phyloP scores from a whole-genome alignment of 64 coral and sea anemone genomes.

The Platygyra sinensis region DNA sequence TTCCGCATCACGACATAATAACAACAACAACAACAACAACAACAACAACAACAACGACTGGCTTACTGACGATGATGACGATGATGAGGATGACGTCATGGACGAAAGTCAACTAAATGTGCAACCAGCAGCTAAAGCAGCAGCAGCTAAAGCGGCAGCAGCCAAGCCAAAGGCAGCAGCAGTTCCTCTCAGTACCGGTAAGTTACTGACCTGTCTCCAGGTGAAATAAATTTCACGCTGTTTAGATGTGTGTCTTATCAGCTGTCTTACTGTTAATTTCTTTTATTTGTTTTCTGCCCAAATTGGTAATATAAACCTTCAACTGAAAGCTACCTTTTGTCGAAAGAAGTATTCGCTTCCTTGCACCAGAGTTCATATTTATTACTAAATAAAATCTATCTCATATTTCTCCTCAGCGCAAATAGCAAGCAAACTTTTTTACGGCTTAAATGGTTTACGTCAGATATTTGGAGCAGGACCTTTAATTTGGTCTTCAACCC shows the following conservation, averaged over 20 bases:
- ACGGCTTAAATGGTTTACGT: slow-evolving; percentile 12
- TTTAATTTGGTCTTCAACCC: neutral
- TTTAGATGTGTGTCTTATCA: too few relatives aligned
- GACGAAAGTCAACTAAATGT: slow-evolving; percentile 28
- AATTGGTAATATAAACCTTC: too few relatives aligned
- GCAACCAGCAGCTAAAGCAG: slow-evolving; percentile 7
- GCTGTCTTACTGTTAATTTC: too few relatives aligned
- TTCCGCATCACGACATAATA: neutral
- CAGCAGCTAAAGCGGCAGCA: neutral
- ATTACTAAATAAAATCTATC: too few relatives aligned
- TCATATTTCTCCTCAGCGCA: slow-evolving; percentile 7
- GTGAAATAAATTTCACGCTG: too few relatives aligned
- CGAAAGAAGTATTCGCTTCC: too few relatives aligned
- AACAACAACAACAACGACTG: slow-evolving; percentile 2
- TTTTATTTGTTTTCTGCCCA: too few relatives aligned
- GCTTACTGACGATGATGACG: slow-evolving; percentile 39
- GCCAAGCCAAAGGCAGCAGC: neutral
- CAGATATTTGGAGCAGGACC: slow-evolving; percentile 4
- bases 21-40: slow-evolving; percentile 1
- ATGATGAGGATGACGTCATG: slow-evolving; percentile 26
- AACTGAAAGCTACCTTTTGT: too few relatives aligned
- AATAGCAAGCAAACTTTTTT: neutral
- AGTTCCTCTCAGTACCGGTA: neutral
- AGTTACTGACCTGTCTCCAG: neutral
- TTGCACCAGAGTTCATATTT: too few relatives aligned